These are phyloP conservation scores for Julus scanicus DNA, from an alignment of 2,888 invertebrate species.

Conservation along the genomic window DNA sequence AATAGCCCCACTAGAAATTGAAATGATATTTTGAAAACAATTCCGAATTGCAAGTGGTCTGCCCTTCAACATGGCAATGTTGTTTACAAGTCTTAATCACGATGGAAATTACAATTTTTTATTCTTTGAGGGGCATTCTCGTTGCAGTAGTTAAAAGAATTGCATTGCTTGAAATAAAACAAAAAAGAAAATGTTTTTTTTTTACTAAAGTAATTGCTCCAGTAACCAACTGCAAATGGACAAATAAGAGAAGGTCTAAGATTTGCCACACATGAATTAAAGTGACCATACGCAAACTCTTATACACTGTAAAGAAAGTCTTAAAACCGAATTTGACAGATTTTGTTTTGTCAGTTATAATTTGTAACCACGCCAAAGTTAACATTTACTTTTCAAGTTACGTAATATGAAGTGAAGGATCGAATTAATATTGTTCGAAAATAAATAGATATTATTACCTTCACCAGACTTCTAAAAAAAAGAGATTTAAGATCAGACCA, in stretches of 20 bases:
- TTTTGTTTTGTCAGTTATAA: not conserved
- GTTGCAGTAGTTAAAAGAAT: not conserved
- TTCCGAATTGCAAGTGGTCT: not conserved
- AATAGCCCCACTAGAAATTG: not conserved
- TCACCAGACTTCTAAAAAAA: not conserved
- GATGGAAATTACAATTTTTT: constrained; percentile 33
- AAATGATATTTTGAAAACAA: not conserved
- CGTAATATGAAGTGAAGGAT: not conserved
- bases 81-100: constrained; percentile 5
- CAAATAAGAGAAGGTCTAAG: not conserved
- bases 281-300: not conserved
- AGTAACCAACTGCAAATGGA: not conserved
- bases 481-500: not conserved
- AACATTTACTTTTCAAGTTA: not conserved
- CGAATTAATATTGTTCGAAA: not conserved
- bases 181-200: not conserved
- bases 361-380: not conserved
- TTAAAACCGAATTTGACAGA: not conserved
- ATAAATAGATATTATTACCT: not conserved
- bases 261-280: not conserved
- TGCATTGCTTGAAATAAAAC: not conserved
- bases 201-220: not conserved
- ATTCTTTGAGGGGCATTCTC: not conserved
- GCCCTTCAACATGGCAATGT: not conserved
- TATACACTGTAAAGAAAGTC: not conserved